Base-by-base conservation (phyloP, 2,888 invertebrate genomes). In the Platycheirus rosarum region DNA sequence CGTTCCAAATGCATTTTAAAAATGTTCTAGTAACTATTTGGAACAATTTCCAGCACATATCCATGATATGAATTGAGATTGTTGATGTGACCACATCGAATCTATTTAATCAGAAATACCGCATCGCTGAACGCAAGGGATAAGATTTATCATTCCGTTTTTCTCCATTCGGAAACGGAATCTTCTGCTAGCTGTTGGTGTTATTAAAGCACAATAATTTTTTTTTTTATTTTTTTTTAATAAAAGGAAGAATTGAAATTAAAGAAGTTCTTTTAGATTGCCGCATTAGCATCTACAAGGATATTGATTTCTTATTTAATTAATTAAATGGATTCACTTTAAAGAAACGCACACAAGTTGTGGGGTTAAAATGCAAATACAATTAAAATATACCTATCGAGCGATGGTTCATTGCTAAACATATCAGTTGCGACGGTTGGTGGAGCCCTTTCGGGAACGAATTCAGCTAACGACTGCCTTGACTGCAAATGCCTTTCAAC, bases 361-460 rank as follows among this genome's bases (percentile, higher is more conserved):
- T 20, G 6, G 29, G 70, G 18, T 16, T 8, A 48, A 5, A 20
- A 48, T 11, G n/a, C 4, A 3, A 0, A 14, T 11, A 1, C n/a
- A 13, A n/a, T 13, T 23, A 13, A 16, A 44, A 18, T 40, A 18
- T 85, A 95, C 95, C 95, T 95, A 89, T 96, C 96, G 53, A 96
- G 91, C 1, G 97, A 97, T 63, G 96, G 96, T 87, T 97, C 97
- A 90, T 97, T 97, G 90, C 97, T 97, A 88, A 98, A 97, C 95
- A 97, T 97, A 91, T 97, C 97, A 42, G 95, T 96, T 3, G 97
- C 97, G 26, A 97, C 96, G 9, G 97, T 96, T 0, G 96, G 95
- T 0, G 97, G 96, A 29, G 97, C 96, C 85, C 96, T 93, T 89
- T 97, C 97, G 1, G 96, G 95, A 84, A 96, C 92, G 84, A 96